Percentiles rank a stretch among this genome's conserved stretches.
Conservation (phyloP, 1,140 invertebrate genomes). For the Pachyrhynchus sulphureomaculatus region DNA sequence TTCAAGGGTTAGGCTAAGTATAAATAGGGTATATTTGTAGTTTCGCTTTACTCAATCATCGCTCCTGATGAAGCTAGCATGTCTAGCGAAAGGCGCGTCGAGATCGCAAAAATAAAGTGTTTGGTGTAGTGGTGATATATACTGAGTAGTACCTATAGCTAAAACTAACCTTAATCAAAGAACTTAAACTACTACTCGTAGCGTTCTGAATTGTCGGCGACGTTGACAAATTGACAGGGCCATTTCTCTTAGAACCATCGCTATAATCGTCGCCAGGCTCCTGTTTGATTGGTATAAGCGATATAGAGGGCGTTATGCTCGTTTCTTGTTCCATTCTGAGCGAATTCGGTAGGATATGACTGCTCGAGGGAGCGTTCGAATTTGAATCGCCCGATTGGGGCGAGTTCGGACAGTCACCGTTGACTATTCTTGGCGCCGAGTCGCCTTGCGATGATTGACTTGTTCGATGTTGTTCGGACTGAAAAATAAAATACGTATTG, state of each 20-base stretch:
- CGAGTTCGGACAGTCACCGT: constrained; percentile 65
- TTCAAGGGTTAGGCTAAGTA: too few species aligned
- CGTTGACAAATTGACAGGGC: constrained; percentile 45
- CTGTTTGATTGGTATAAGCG: constrained; percentile 83
- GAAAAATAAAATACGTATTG: neutral
- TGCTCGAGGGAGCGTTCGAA: constrained; percentile 70
- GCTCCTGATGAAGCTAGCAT: too few species aligned
- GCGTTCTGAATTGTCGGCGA: constrained; percentile 50
- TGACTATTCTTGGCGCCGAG: constrained; percentile 48
- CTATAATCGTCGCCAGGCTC: constrained; percentile 56
- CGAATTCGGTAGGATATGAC: constrained; percentile 54
- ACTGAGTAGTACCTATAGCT: too few species aligned
- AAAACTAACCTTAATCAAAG: constrained; percentile 60
- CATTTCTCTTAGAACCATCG: constrained; percentile 45
- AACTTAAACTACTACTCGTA: constrained; percentile 64
- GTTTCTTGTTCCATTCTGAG: constrained; percentile 52
- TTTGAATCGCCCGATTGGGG: constrained; percentile 76
- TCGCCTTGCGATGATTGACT: constrained; percentile 40
- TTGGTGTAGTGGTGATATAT: too few species aligned
- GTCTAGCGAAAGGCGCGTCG: too few species aligned
- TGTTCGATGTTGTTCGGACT: constrained; percentile 24
- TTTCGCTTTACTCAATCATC: too few species aligned
- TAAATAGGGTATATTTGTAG: too few species aligned
- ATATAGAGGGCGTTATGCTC: constrained; percentile 78
- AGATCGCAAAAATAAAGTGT: too few species aligned